Base-by-base conservation (phyloP, 2,797 vertebrate species). In the Lates japonicus region DNA sequence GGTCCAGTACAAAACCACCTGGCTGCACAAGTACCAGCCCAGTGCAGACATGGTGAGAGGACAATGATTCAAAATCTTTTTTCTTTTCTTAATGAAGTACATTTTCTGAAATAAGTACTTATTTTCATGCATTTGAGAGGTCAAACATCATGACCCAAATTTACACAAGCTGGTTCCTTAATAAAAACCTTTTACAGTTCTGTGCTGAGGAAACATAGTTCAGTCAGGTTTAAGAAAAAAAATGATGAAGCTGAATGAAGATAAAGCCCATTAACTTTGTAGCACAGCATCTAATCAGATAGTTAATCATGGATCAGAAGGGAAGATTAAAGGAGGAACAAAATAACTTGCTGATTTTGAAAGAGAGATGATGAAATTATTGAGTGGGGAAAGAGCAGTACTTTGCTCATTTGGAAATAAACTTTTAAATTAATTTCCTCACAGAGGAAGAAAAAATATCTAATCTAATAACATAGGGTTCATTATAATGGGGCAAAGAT, bases 1-100 rank as follows among this genome's bases (percentile, higher is more conserved):
- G 91, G 98, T 97, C 85, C 97, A 98, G 93, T 99, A 98, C 92
- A 99, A 99, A 84, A 98, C 97, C 0, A 96, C 96, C 22, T 99
- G 98, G 98, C 95, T 99, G 51, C 96, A 97, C 67, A 94, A 97
- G 79, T 97, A 99, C 90, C 98, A 98, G 77, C 96, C 97, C 86
- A 94, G 96, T 0, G 93, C 96, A 0, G 98, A 99, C 71, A 96
- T 97, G 96, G 98, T 98, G 88, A 95, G 94, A 75, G 3, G 12
- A 9, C 19, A 25, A 2, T 13, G 5, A 19, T 5, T 61, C n/a
- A 9, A 22, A 2, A 25, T 55, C 5, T 46, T 35, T 35, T 48
- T 20, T 5, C 44, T 65, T 19, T 79, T 55, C 57, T 49, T 68
- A 33, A 19, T 11, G 22, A 52, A 13, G 13, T 0, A 64, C 33